Conservation (phyloP, 2,797 vertebrate genomes). For the Dicrostonyx torquatus region DNA sequence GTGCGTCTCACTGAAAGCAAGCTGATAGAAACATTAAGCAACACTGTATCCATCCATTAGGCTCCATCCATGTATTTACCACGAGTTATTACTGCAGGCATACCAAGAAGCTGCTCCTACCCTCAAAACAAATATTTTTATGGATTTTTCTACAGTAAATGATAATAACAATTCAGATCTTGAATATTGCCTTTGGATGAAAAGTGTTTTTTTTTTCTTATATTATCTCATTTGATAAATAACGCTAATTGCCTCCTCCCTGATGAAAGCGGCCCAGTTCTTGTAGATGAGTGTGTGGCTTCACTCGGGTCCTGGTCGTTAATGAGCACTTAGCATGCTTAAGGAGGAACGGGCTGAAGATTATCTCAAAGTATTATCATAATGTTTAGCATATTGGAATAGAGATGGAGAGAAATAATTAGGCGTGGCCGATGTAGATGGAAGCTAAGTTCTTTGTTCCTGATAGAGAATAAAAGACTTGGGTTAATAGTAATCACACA, state of each 20-base stretch:
- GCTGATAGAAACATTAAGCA: too few relatives aligned
- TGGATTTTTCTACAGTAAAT: conserved; percentile 41
- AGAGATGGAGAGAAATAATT: conserved; percentile 71
- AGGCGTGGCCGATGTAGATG: conserved; percentile 69
- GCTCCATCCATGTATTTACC: not conserved
- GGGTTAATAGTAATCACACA: conserved; percentile 40
- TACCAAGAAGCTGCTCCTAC: not conserved
- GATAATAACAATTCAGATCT: conserved; percentile 39
- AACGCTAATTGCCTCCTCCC: conserved; percentile 56
- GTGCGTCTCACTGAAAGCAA: not conserved
- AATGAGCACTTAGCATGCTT: conserved; percentile 62
- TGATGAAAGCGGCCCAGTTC: conserved; percentile 27
- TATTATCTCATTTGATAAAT: conserved; percentile 71
- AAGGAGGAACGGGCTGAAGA: conserved; percentile 29
- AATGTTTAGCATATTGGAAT: conserved; percentile 74
- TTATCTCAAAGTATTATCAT: conserved; percentile 70
- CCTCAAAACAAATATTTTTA: conserved; percentile 42
- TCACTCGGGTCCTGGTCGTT: conserved; percentile 21
- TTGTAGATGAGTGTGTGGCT: conserved; percentile 19
- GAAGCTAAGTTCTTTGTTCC: conserved; percentile 57
- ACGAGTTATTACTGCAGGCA: not conserved
- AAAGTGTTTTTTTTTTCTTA: not conserved
- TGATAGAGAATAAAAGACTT: conserved; percentile 46
- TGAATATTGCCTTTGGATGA: conserved; percentile 50
- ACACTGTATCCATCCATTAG: not conserved